Evolutionary conservation across 2,888 invertebrate species (phyloP), one percentile per base, ranked within the genome.

Genomic region (Isoperla grammatica): DNA sequence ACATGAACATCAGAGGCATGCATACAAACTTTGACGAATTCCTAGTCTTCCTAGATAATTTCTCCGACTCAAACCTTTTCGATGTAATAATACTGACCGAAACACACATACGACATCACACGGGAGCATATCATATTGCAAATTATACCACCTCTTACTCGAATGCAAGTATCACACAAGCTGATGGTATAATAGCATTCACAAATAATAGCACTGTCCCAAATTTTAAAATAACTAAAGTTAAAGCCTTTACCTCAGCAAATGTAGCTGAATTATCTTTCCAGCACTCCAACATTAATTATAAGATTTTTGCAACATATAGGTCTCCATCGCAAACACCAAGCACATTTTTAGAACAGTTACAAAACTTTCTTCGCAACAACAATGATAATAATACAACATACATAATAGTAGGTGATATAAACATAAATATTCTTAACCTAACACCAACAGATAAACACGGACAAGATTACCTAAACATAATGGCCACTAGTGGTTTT

Each of bases 1-100:
- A 49, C n/a, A 11, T 23, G 29, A 49, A 49, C 29, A 49, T 49
- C 23, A 22, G 49, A 22, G 22, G 49, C 12, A 23, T 49, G 12
- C 19, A 9, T 3, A 23, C 9, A 23, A 20, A 49, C 15, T 49
- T 49, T 15, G 29, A 49, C n/a, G 49, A 23, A 6, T 49, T 49
- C n/a, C n/a, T 20, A 12, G 12, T 49, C 6, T 9, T 49, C 12
- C 22, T 49, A n/a, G 22, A 23, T n/a, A 12, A 49, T 22, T 40
- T 40, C 15, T 13, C 29, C 8, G 29, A 29, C 4, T 29, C 11
- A 45, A 3, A 15, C 15, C 11, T 11, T 3, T 45, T 45, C 15
- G 45, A 45, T 45, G 11, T 45, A 8, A 49, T 49, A 12, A 23
- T 49, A 2, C 12, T 49, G 6, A 23, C 49, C 11, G 49, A 49